Percentiles rank a stretch among this genome's conserved stretches.
Evolutionary conservation across 2,113 vertebrate genomes (phyloP).

Genomic region (Crotalus horridus): DNA sequence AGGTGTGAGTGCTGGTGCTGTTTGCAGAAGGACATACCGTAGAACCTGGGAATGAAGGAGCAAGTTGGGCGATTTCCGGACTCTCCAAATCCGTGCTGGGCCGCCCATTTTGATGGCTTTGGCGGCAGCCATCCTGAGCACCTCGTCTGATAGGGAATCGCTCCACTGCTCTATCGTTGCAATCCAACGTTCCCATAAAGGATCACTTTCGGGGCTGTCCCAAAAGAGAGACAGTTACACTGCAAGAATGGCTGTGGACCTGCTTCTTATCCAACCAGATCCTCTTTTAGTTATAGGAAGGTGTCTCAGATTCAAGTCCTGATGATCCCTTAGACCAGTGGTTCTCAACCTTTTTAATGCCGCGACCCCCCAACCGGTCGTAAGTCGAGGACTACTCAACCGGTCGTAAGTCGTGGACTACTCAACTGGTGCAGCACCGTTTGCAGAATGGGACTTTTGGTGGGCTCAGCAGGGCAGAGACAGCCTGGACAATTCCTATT

Average conservation of each 20-base stretch:
- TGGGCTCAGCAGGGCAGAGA: no score
- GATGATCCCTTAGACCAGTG: neutral
- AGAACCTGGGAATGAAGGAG: conserved; percentile 34
- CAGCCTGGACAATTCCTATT: no score
- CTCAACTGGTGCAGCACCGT: no score
- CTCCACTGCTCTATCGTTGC: conserved; percentile 65
- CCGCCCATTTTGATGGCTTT: conserved; percentile 68
- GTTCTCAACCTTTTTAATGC: no score
- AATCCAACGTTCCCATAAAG: conserved; percentile 69
- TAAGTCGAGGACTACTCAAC: no score
- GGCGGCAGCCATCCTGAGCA: conserved; percentile 75
- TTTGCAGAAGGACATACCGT: conserved; percentile 65
- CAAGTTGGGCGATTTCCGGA: neutral
- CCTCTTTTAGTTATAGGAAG: neutral
- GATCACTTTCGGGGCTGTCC: conserved; percentile 13
- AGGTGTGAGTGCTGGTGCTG: fast-evolving
- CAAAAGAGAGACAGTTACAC: neutral
- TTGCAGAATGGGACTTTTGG: no score
- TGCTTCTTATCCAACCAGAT: neutral
- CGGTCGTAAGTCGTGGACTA: no score
- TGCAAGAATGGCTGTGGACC: neutral
- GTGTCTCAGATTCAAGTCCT: neutral
- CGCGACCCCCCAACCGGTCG: no score
- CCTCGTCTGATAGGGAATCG: conserved; percentile 56
- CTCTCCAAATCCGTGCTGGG: conserved; percentile 44